Base-by-base conservation (phyloP, 2,113 vertebrate genomes). In the Andinoacara biseriatus region DNA sequence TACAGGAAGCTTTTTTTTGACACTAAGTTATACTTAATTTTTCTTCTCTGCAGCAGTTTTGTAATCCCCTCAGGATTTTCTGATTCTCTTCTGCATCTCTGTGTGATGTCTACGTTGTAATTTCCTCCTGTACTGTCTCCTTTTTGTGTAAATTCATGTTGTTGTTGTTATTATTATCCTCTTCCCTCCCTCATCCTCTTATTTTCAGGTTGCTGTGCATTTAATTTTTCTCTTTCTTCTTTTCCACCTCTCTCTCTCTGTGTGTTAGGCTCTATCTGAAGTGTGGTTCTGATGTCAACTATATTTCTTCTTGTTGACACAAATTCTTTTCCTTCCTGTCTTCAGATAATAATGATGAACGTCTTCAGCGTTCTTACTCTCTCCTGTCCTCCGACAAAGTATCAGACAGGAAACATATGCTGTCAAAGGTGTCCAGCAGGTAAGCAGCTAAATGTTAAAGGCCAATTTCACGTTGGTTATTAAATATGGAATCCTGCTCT, bases 201-300 rank as follows among this genome's bases (percentile, higher is more conserved):
- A 67, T 67, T 26, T 49, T 18, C 40, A 69, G 22, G 63, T 18
- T 67, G 38, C 18, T 67, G 24, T 0, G 1, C 24, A 49, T 69
- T 69, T 49, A 0, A 69, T 69, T 69, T 67, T 26, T 0, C 26
- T 29, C 40, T 49, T 7, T 67, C 40, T 67, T 49, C 38, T 46
- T 46, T 6, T 67, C 14, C 38, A 26, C 8, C 38, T 46, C 1
- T 26, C 26, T 26, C 26, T n/a, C n/a, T n/a, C n/a, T n/a, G n/a
- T n/a, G n/a, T 26, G 26, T 26, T 26, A 26, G 2, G 40, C 5
- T 67, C 40, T 46, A 1, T 69, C 49, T 69, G 63, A 67, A 46
- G 14, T 0, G 1, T 0, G 5, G 3, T 69, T 49, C 24, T 69
- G 29, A 9, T 11, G 49, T 69, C 29, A 69, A 69, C 2, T 0